Conservation (phyloP, 2,888 invertebrate genomes). For the Adelphocoris suturalis region DNA sequence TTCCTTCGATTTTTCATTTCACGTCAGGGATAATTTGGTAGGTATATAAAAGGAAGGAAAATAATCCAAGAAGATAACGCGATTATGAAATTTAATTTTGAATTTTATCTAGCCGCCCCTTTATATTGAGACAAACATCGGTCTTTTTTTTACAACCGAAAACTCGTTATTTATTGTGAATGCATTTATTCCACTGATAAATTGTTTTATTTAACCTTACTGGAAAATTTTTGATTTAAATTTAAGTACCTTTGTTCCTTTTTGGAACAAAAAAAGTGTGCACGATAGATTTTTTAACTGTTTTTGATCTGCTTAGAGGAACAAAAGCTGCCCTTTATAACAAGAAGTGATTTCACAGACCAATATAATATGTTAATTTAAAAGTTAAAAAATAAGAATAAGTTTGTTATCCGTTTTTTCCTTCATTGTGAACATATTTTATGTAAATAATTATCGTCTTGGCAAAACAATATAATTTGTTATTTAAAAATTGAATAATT, state of each 20-base stretch:
- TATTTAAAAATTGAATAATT: not conserved
- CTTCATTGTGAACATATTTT: conserved; percentile 20
- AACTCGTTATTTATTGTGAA: conserved; percentile 14
- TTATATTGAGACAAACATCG: conserved; percentile 4
- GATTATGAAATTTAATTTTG: no score
- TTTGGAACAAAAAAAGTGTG: not conserved
- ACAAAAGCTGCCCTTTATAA: conserved; percentile 6
- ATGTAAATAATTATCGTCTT: conserved; percentile 13
- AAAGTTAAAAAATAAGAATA: not conserved
- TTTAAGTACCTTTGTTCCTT: not conserved
- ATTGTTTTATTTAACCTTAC: not conserved
- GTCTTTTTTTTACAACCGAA: conserved; percentile 19
- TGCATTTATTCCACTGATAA: conserved; percentile 22
- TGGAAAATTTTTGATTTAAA: not conserved
- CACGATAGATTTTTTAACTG: not conserved
- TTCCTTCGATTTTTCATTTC: not conserved
- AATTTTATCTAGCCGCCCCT: not conserved
- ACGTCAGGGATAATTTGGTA: not conserved
- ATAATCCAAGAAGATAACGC: conserved; percentile 5
- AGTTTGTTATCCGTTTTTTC: conserved; percentile 15
- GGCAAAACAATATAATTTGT: conserved; percentile 11
- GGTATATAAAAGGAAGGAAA: not conserved
- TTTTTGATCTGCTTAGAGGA: conserved; percentile 14
- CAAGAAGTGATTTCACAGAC: not conserved
- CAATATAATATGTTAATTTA: not conserved